Evolutionary conservation across 2,888 invertebrate species (phyloP), one percentile per base, ranked within the genome.

Genomic region (Nephrotoma appendiculata): DNA sequence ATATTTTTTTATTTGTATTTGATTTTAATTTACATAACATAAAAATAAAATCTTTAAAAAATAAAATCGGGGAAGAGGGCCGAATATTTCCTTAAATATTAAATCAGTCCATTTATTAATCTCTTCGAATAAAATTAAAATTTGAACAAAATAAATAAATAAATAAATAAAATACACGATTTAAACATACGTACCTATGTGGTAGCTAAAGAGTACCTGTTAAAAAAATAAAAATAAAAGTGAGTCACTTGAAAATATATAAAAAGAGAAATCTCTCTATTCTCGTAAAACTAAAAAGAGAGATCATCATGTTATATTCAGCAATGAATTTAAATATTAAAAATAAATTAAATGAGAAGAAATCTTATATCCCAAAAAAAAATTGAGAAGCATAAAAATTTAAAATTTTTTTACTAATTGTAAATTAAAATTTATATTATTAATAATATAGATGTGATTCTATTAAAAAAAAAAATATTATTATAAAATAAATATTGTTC

Each of bases 121-220:
- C 43, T 42, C 84, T 42, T 42, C 41, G 43, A 15, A 84, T 42
- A 42, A 84, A 84, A 84, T 43, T 83, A 31, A 31, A 48, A 48
- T 12, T 41, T 84, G 15, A 84, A 84, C 43, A 84, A 42, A 84
- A 42, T n/a, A 84, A n/a, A 84, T n/a, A 42, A 84, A 42, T n/a
- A 84, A n/a, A 84, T n/a, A 85, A 85, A 85, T 45, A 44, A 44
- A 86, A 31, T 31, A 31, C 31, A 48, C 41, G 44, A 86, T 41
- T 86, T 48, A 86, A 91, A 90, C 90, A 91, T 91, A 91, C 91
- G 91, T 91, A 91, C 91, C 91, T 91, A 92, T 91, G 91, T 92
- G 91, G 91, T 92, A 92, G 92, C 92, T 92, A 92, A 92, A 91
- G 91, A 91, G 92, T 92, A 92, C 92, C 92, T 92, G 92, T 91